Evolutionary conservation across 2,888 invertebrate genomes (phyloP).

Genomic region (Cheilosia urbana): DNA sequence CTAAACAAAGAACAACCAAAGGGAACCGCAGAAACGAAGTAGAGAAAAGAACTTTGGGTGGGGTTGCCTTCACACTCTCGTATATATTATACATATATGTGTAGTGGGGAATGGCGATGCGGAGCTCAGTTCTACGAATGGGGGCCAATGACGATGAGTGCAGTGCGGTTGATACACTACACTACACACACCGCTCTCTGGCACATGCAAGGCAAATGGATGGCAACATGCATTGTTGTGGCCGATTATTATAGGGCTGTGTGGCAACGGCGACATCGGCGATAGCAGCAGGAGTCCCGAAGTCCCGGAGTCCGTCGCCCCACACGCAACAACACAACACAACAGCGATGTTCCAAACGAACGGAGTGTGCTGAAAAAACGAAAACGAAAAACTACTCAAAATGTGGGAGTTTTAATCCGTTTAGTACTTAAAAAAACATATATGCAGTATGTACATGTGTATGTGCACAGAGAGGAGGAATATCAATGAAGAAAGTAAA

Average conservation of each 20-base stretch:
- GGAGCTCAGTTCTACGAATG: too few species aligned
- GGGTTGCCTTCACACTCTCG: slow-evolving; percentile 28
- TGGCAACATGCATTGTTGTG: slow-evolving; percentile 73
- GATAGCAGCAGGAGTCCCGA: slow-evolving; percentile 44
- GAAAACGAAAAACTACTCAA: slow-evolving; percentile 10
- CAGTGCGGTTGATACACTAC: slow-evolving; percentile 64
- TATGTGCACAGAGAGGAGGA: neutral
- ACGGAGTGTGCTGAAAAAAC: slow-evolving; percentile 3
- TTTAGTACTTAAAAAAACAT: slow-evolving; percentile 29
- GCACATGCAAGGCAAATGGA: slow-evolving; percentile 57
- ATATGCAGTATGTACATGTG: neutral
- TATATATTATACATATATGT: neutral
- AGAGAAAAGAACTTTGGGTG: slow-evolving; percentile 51
- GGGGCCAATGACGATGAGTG: slow-evolving; percentile 68
- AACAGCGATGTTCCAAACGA: slow-evolving; percentile 21
- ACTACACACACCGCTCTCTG: slow-evolving; percentile 47
- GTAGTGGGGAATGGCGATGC: slow-evolving; percentile 16
- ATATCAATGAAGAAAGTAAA: slow-evolving; percentile 63
- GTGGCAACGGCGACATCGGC: slow-evolving; percentile 32
- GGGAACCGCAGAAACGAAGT: slow-evolving; percentile 1
- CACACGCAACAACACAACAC: slow-evolving; percentile 8
- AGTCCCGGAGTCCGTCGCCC: neutral
- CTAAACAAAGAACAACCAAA: slow-evolving; percentile 30
- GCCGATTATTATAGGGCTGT: slow-evolving; percentile 67
- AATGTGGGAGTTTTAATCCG: slow-evolving; percentile 67